Percentiles rank a stretch among this genome's conserved stretches.
phyloP scores from a whole-genome alignment of 2,797 vertebrate species.

The Yasuhikotakia modesta region DNA sequence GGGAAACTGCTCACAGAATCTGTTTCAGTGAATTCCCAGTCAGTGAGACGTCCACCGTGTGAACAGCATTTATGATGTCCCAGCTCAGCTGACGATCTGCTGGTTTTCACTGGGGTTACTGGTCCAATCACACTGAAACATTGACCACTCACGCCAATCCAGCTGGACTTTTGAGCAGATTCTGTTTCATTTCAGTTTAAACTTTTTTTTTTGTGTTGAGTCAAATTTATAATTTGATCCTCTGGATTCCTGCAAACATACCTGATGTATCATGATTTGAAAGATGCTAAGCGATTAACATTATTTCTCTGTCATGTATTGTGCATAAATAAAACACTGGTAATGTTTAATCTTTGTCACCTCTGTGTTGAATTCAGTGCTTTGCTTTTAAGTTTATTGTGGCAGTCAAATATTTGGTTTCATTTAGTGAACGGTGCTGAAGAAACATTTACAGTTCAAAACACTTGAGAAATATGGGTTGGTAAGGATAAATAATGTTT shows the following conservation, averaged over 20 bases:
- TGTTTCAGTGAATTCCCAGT: no score
- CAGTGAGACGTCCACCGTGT: no score
- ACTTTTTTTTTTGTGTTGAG: conserved; percentile 63
- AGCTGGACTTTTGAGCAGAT: conserved; percentile 77
- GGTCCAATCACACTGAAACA: conserved; percentile 29
- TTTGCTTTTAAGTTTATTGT: neutral
- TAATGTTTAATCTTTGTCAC: conserved; percentile 64
- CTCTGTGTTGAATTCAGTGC: neutral
- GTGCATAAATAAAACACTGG: conserved; percentile 83
- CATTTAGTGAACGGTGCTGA: neutral
- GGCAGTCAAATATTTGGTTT: neutral
- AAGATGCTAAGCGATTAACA: conserved; percentile 72
- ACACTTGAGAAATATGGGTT: no score
- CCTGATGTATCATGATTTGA: conserved; percentile 76
- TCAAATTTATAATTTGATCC: conserved; percentile 75
- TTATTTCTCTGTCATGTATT: conserved; percentile 81
- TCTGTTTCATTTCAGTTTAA: conserved; percentile 47
- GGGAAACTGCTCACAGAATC: no score
- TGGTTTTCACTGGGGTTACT: neutral
- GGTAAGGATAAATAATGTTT: no score
- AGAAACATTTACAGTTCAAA: neutral
- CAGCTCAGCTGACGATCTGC: no score
- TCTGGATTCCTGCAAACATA: conserved; percentile 73
- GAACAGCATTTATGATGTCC: no score
- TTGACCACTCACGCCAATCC: conserved; percentile 35